Percentiles rank a stretch among this genome's conserved stretches.
phyloP scores from a whole-genome alignment of 2,797 vertebrate genomes.

The Tragopan temminckii region DNA sequence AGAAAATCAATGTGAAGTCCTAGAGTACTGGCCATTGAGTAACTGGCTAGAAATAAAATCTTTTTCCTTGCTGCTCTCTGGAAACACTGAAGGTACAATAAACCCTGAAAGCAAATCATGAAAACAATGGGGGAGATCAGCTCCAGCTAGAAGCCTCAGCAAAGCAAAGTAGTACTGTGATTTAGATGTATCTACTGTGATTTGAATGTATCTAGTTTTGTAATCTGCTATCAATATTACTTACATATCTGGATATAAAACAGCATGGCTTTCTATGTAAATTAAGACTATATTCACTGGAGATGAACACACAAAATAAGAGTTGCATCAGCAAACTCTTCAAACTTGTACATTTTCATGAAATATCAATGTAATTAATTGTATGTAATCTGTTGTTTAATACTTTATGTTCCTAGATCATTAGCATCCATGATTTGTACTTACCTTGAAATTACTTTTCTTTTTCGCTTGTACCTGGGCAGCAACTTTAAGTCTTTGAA shows the following conservation, averaged over 20 bases:
- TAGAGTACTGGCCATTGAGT: constrained; percentile 19
- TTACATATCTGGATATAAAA: neutral
- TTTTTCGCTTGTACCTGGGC: neutral
- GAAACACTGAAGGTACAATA: constrained; percentile 41
- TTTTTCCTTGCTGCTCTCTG: constrained; percentile 32
- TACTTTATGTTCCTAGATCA: neutral
- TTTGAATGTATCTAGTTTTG: neutral
- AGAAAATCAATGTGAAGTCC: constrained; percentile 68
- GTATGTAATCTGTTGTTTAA: neutral
- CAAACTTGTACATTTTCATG: neutral
- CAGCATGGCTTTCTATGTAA: neutral
- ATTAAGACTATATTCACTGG: neutral
- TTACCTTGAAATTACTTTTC: neutral
- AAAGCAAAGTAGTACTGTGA: neutral
- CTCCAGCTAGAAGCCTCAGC: neutral
- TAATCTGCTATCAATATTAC: neutral
- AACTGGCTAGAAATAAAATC: constrained; percentile 37
- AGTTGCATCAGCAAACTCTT: neutral
- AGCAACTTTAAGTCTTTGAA: neutral
- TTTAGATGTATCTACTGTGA: neutral
- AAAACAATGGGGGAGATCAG: neutral
- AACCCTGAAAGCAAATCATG: neutral
- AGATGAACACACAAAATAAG: neutral
- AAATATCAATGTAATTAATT: neutral
- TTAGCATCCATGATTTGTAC: neutral